A percentile compares a stretch with the other conserved stretches of the same genome.
phyloP scores from a whole-genome alignment of 2,888 invertebrate species.

The Pandemis corylana region DNA sequence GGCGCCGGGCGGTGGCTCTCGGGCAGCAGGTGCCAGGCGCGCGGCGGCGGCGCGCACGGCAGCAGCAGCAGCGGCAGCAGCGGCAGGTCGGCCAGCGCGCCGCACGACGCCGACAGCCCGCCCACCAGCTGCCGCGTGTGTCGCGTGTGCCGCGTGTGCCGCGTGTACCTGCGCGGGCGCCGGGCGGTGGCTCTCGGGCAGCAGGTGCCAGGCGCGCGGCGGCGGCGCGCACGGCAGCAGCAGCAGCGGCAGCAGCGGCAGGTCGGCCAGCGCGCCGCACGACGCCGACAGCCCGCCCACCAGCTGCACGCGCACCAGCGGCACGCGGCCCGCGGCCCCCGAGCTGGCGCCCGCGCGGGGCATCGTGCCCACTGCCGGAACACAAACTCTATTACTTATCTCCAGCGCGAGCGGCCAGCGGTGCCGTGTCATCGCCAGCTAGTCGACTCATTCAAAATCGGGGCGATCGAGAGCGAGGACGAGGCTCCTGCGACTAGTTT shows the following conservation, averaged over 20 bases:
- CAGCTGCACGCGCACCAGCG: conserved; percentile 82
- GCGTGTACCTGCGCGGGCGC: no score
- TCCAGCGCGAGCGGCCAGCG: no score
- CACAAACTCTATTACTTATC: conserved; percentile 9
- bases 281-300: conserved; percentile 53
- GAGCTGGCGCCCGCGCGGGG: conserved; percentile 47
- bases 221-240: no score
- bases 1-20: conserved; percentile 40
- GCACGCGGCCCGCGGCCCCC: conserved; percentile 43
- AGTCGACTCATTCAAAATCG: no score
- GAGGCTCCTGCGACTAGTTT: no score
- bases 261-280: no score
- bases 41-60: conserved; percentile 52
- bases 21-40: conserved; percentile 59
- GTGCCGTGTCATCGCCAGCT: no score
- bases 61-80: conserved; percentile 50
- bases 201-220: no score
- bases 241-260: no score
- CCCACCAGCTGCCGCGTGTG: conserved; percentile 45
- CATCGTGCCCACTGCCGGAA: conserved; percentile 29
- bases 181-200: no score
- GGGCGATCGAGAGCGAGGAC: no score
- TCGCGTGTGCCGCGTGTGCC: no score
- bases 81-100: conserved; percentile 45
- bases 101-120: conserved; percentile 86